These are phyloP conservation scores for Gadopsis marmoratus DNA, from an alignment of 2,797 vertebrate genomes.

Conservation along the genomic window DNA sequence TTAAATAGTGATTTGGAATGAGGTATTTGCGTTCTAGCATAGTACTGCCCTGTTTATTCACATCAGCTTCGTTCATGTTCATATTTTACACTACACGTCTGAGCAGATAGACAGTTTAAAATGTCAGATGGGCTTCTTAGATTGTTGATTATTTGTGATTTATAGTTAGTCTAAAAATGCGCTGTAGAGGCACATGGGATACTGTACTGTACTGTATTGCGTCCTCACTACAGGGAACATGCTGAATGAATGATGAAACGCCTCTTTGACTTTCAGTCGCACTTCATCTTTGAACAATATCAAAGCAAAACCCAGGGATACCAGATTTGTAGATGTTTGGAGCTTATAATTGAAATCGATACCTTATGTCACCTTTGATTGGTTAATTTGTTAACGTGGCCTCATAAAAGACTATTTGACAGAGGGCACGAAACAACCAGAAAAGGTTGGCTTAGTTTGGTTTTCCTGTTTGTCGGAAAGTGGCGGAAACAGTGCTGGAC, in stretches of 20 bases:
- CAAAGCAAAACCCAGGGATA: background rate
- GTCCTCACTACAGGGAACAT: background rate
- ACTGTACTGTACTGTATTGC: background rate
- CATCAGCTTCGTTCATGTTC: no score
- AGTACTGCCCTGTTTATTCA: background rate
- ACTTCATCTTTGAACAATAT: background rate
- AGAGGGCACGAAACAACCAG: background rate
- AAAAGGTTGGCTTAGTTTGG: background rate
- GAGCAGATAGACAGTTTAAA: background rate
- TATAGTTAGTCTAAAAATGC: background rate
- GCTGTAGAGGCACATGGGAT: background rate
- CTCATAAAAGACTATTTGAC: background rate
- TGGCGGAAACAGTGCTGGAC: background rate
- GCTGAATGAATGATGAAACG: slow-evolving; percentile 1
- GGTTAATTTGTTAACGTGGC: background rate
- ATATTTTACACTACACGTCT: background rate
- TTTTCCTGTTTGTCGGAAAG: background rate
- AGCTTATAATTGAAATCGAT: background rate
- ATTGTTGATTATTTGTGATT: slow-evolving; percentile 4
- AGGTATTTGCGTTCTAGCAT: background rate
- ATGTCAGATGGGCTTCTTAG: background rate
- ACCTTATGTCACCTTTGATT: background rate
- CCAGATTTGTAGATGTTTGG: background rate
- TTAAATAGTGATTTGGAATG: slow-evolving; percentile 39
- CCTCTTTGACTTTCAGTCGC: background rate